A percentile compares a stretch with the other conserved stretches of the same genome.
These are phyloP conservation scores for Acomys russatus DNA, from an alignment of 2,797 vertebrate genomes.

Conservation along the genomic window DNA sequence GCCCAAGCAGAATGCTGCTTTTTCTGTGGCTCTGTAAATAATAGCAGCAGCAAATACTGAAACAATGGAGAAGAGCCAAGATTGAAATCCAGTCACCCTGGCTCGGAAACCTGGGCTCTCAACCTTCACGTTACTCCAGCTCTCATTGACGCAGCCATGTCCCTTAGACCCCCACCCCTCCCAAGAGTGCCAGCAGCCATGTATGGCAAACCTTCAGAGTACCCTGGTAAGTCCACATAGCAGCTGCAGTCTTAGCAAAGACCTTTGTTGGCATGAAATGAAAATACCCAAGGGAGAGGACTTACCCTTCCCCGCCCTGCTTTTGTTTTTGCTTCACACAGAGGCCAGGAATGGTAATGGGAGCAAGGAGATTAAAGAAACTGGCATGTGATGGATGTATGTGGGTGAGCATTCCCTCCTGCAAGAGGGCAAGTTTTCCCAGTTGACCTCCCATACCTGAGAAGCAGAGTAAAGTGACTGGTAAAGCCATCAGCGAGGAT, in stretches of 20 bases:
- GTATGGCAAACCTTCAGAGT: neutral
- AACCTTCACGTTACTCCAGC: neutral
- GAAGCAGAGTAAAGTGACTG: accelerated
- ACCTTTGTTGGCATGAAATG: neutral
- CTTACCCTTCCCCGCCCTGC: constrained; percentile 1
- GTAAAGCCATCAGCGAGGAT: neutral
- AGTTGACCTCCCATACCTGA: neutral
- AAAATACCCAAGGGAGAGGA: constrained; percentile 27
- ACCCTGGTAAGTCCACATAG: neutral
- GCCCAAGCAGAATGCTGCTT: neutral
- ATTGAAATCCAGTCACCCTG: neutral
- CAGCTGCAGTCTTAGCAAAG: neutral
- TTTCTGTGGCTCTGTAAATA: constrained; percentile 18
- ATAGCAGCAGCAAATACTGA: constrained; percentile 35
- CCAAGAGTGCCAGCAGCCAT: neutral
- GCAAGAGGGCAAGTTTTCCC: neutral
- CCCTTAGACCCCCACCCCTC: neutral
- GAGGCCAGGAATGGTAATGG: constrained; percentile 55
- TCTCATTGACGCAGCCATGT: neutral
- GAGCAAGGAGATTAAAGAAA: neutral
- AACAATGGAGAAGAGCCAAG: neutral
- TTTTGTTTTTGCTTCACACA: constrained; percentile 14
- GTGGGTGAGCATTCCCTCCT: neutral
- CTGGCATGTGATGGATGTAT: neutral
- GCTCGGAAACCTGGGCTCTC: neutral